Evolutionary conservation across 2,888 invertebrate species (phyloP), one percentile per base, ranked within the genome.

Genomic region (Calameuta idolon): DNA sequence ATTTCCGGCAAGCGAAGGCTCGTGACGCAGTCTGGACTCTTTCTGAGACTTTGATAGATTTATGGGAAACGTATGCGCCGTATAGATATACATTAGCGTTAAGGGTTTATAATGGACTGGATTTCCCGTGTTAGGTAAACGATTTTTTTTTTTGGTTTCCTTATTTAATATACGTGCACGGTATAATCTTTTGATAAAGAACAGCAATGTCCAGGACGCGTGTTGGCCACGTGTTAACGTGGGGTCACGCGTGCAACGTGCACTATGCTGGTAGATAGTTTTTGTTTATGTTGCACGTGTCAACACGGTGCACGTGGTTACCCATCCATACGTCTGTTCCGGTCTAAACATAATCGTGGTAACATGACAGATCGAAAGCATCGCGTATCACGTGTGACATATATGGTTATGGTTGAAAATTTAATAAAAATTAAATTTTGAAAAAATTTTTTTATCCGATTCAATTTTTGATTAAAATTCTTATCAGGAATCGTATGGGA

Each of bases 251-350:
- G 79, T 80, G 80, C 78, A 77, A 68, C 77, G 76, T 75, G 37
- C 34, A 74, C 35, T 81, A 80, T 83, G 80, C 81, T 77, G 79
- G 81, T 73, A 78, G 37, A 81, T 68, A 82, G 81, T 84, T 84
- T 83, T 84, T 80, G 86, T 84, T 87, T 86, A 85, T 81, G 82
- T 84, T 85, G 82, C 82, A 85, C 82, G 81, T 82, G 87, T 87
- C 86, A 86, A 83, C 87, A 81, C 79, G 78, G 76, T 83, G 83
- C 86, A 86, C 85, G 85, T 87, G 85, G 86, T 84, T 83, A 83
- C 83, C 85, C 83, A 83, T 86, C 79, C 31, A 71, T 33, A 33
- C 33, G 71, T 12, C 23, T 71, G 71, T 71, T 71, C 71, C 71
- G 71, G 71, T 31, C 71, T 71, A 71, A 71, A 71, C 71, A 71